Base-by-base conservation (phyloP, 2,113 vertebrate genomes). In the Craseonycteris thonglongyai region DNA sequence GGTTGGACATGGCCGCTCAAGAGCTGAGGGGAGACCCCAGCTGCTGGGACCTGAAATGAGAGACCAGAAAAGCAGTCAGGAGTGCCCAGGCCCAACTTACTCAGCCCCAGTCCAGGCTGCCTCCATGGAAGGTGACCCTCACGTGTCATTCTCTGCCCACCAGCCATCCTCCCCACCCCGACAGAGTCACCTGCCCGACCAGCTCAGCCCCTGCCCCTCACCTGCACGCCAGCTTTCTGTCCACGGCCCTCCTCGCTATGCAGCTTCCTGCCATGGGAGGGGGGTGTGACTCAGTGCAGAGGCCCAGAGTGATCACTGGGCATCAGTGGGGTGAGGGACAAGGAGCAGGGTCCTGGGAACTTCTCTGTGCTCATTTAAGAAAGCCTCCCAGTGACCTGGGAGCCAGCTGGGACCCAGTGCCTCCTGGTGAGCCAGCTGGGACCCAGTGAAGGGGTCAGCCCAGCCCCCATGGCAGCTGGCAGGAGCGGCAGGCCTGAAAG, bases 1-100 rank as follows among this genome's bases (percentile, higher is more conserved):
- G 99, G 56, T 97, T 98, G 1, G 99, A 99, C 99, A 99, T 99
- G 95, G 85, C 3, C 5, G 3, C 49, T 95, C 94, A 85, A 72
- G 9, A 83, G 84, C 15, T 96, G 93, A 72, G 63, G 75, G 85
- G 0, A 74, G 78, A 40, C 68, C 86, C 96, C 93, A 89, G 88
- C 61, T 40, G 2, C 49, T 0, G 66, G 40, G 59, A 97, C 97
- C 98, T 98, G 94, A 15, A 98, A 78, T 26, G 14, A 35, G n/a
- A 92, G 35, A 97, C 1, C 85, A 95, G 65, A 84, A 91, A 2
- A 79, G 19, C 5, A 3, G 30, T 63, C 16, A 42, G 72, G 63
- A 95, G 63, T 33, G 10, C 40, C n/a, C 40, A 10, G 13, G 8
- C n/a, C n/a, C 6, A 3, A 38, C 49, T 54, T 35, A 2, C 26